Conservation (phyloP, 2,888 invertebrate species). For the Dioctria linearis region DNA sequence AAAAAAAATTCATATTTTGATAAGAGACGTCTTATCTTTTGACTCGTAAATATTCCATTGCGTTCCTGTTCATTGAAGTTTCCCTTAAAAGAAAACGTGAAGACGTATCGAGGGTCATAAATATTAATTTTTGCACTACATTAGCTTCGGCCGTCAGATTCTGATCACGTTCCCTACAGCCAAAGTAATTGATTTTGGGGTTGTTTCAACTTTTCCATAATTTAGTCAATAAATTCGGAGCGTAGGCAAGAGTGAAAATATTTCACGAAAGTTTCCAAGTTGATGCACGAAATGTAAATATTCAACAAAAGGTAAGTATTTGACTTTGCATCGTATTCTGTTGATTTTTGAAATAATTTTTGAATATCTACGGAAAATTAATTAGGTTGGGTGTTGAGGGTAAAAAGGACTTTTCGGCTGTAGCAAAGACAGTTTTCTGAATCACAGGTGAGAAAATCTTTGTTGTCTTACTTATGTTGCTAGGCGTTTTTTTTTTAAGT, state of each 20-base stretch:
- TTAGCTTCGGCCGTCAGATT: conserved; percentile 45
- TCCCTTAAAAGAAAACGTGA: conserved; percentile 31
- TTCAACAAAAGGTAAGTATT: too few relatives aligned
- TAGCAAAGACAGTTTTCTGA: too few relatives aligned
- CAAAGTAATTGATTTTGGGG: conserved; percentile 47
- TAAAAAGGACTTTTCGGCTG: too few relatives aligned
- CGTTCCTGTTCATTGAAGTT: conserved; percentile 34
- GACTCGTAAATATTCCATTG: conserved; percentile 50
- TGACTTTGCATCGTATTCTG: too few relatives aligned
- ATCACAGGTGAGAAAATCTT: too few relatives aligned
- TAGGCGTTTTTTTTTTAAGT: too few relatives aligned
- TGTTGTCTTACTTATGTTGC: too few relatives aligned
- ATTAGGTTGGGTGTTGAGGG: too few relatives aligned
- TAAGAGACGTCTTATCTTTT: conserved; percentile 37
- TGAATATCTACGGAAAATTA: too few relatives aligned
- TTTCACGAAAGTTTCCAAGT: background rate
- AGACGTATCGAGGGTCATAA: conserved; percentile 41
- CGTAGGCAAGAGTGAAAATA: conserved; percentile 18
- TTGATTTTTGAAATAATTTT: too few relatives aligned
- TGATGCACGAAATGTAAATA: background rate
- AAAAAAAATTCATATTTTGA: background rate
- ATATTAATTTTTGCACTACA: conserved; percentile 51
- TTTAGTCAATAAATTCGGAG: conserved; percentile 32
- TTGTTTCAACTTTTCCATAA: conserved; percentile 46
- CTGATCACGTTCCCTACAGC: conserved; percentile 44